A percentile compares a stretch with the other conserved stretches of the same genome.
These are phyloP conservation scores for Gryllus longicercus DNA, from an alignment of 2,888 invertebrate species.

Conservation along the genomic window DNA sequence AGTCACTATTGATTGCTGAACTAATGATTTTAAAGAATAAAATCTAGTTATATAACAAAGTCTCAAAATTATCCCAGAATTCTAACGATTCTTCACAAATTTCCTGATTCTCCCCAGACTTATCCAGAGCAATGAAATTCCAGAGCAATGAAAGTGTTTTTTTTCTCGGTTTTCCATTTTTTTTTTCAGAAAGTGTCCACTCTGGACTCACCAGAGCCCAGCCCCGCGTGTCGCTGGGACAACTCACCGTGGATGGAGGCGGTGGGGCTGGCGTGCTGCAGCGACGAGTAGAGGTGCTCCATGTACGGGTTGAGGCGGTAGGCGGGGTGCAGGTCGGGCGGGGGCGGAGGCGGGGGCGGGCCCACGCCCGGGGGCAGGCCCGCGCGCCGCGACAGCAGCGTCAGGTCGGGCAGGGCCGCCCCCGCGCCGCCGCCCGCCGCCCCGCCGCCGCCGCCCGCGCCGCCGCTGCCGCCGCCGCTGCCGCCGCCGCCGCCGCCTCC, in stretches of 20 bases:
- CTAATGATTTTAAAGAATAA: no score
- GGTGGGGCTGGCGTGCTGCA: slow-evolving; percentile 63
- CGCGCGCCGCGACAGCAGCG: slow-evolving; percentile 41
- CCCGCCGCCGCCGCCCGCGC: slow-evolving; percentile 39
- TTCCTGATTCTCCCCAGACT: no score
- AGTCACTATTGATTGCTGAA: no score
- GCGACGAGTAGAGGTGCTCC: slow-evolving; percentile 69
- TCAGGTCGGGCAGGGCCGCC: slow-evolving; percentile 35
- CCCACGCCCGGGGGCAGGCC: slow-evolving; percentile 50
- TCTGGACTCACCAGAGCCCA: no score
- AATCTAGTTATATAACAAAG: no score
- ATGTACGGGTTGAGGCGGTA: slow-evolving; percentile 70
- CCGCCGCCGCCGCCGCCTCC: slow-evolving; percentile 38
- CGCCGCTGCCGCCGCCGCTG: slow-evolving; percentile 42
- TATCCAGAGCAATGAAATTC: no score
- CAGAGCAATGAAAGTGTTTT: no score
- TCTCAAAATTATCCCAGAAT: no score
- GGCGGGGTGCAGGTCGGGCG: slow-evolving; percentile 61
- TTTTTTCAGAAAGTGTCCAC: no score
- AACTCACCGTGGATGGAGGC: slow-evolving; percentile 67
- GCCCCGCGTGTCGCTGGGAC: no score
- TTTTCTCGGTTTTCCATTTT: no score
- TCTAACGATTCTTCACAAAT: no score
- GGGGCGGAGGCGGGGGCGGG: slow-evolving; percentile 55
- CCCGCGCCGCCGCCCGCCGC: slow-evolving; percentile 39